These are phyloP conservation scores for Corydoras sp. DNA, from an alignment of 2,113 vertebrate species.

Conservation along the genomic window DNA sequence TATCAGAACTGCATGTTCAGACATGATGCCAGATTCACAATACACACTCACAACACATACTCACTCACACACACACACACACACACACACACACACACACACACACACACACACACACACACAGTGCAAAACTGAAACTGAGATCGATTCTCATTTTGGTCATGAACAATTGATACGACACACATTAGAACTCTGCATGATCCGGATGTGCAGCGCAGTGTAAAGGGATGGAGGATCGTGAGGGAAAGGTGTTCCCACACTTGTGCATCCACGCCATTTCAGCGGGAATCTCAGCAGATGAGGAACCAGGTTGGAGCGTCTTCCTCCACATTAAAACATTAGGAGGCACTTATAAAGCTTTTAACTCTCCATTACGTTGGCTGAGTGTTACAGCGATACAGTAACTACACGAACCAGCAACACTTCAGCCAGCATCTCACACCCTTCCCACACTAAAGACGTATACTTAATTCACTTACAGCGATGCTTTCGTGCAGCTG, in stretches of 20 bases:
- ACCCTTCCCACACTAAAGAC: background rate
- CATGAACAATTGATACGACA: too few species aligned
- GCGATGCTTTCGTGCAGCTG: background rate
- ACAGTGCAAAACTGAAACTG: too few species aligned
- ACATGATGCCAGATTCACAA: too few species aligned
- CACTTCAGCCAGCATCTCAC: background rate
- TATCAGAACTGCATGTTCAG: too few species aligned
- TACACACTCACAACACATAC: too few species aligned
- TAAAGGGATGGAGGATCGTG: background rate
- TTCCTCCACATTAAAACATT: slow-evolving; percentile 30
- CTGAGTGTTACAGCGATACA: slow-evolving; percentile 14
- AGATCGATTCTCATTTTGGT: too few species aligned
- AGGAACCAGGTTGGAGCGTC: slow-evolving; percentile 5
- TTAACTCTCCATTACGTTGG: slow-evolving; percentile 14
- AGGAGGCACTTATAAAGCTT: slow-evolving; percentile 34
- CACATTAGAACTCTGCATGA: too few species aligned
- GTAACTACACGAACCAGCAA: slow-evolving; percentile 6
- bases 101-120: too few species aligned
- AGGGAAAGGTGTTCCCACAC: background rate
- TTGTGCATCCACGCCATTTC: background rate
- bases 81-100: too few species aligned
- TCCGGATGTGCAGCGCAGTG: background rate
- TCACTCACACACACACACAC: too few species aligned
- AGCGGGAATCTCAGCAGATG: background rate
- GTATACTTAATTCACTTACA: slow-evolving; percentile 10